Evolutionary conservation across 1,140 invertebrate species (phyloP).

Genomic region (Sycophila sp.): DNA sequence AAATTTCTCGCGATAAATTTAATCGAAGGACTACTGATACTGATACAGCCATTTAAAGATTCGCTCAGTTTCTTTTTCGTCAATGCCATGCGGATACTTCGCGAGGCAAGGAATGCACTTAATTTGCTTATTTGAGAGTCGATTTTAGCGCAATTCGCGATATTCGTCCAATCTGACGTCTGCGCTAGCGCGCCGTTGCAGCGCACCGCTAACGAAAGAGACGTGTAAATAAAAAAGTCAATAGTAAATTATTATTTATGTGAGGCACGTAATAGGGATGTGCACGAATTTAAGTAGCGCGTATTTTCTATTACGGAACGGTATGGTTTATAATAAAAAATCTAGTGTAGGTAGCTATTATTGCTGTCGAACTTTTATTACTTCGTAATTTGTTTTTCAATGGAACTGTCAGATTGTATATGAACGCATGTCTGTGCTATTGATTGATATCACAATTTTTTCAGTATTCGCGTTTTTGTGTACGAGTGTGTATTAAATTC

Average conservation of each 20-base stretch:
- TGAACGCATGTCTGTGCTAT: not conserved
- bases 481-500: not conserved
- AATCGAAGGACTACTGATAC: too few species aligned
- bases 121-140: not conserved
- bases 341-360: too few species aligned
- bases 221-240: conserved; percentile 22
- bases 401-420: not conserved
- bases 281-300: not conserved
- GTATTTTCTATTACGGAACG: not conserved
- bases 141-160: not conserved
- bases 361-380: not conserved
- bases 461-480: not conserved
- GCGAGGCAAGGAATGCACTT: not conserved
- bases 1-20: too few species aligned
- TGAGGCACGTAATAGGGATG: not conserved
- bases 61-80: too few species aligned
- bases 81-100: too few species aligned
- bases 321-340: too few species aligned
- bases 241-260: conserved; percentile 33
- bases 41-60: too few species aligned
- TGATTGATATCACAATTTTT: not conserved
- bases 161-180: not conserved
- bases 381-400: not conserved
- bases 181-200: not conserved
- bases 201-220: not conserved